Evolutionary conservation across 2,113 vertebrate species (phyloP).

Genomic region (Stomatorhinus ivindoensis): DNA sequence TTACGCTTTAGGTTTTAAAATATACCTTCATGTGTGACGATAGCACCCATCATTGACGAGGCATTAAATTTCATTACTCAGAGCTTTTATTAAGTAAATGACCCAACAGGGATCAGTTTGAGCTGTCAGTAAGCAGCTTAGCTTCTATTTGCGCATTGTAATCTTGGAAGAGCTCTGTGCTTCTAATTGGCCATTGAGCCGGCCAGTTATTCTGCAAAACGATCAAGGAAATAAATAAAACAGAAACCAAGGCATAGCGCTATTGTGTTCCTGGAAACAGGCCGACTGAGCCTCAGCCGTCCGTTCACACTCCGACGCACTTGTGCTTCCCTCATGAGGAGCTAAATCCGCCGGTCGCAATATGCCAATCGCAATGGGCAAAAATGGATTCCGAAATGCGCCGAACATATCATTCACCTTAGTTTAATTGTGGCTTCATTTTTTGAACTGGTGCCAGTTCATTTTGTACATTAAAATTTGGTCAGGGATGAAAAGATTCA

Average conservation of each 20-base stretch:
- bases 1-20: neutral
- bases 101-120: neutral
- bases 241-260: neutral
- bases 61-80: neutral
- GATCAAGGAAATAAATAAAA: neutral
- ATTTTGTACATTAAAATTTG: constrained; percentile 99
- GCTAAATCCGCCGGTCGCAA: constrained; percentile 48
- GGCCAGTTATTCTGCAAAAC: neutral
- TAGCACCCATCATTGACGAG: neutral
- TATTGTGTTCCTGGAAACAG: constrained; percentile 24
- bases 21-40: neutral
- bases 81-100: neutral
- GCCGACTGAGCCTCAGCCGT: constrained; percentile 11
- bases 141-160: neutral
- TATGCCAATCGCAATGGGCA: constrained; percentile 54
- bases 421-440: constrained; percentile 97
- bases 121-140: neutral
- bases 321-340: constrained; percentile 32
- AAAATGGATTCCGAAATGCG: constrained; percentile 48
- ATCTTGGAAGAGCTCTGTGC: neutral
- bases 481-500: constrained; percentile 99
- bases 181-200: neutral
- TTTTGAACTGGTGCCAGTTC: constrained; percentile 98
- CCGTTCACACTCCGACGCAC: neutral
- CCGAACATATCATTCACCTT: constrained; percentile 95